A percentile compares a stretch with the other conserved stretches of the same genome.
phyloP scores from a whole-genome alignment of 2,113 vertebrate species.

The Axis porcinus region DNA sequence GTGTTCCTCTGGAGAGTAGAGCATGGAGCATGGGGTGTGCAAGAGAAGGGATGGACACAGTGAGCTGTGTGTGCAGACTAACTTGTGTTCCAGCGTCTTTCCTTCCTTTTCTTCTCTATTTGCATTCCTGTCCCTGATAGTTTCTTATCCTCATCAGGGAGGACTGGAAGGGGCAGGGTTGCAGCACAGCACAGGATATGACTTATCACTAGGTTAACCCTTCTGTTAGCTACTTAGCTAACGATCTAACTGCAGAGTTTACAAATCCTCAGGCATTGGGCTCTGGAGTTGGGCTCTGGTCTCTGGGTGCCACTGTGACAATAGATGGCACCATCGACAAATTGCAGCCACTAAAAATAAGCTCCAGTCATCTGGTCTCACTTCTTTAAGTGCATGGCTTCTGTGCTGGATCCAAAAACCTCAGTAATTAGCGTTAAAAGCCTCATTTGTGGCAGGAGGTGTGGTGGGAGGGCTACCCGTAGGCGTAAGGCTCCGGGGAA shows the following conservation, averaged over 20 bases:
- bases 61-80: neutral
- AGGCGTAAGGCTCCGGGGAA: constrained; percentile 47
- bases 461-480: constrained; percentile 60
- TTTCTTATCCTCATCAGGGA: neutral
- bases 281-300: neutral
- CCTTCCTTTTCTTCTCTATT: neutral
- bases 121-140: neutral
- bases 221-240: neutral
- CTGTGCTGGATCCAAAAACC: neutral
- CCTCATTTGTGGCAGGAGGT: constrained; percentile 50
- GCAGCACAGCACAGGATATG: fast-evolving
- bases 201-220: neutral
- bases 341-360: constrained; percentile 53
- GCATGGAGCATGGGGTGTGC: fast-evolving
- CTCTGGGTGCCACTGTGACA: neutral
- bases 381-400: constrained; percentile 27
- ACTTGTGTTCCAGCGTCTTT: too few species aligned
- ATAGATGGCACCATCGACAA: neutral
- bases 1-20: neutral
- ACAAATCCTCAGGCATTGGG: neutral
- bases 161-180: neutral
- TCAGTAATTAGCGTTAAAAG: constrained; percentile 61
- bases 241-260: neutral
- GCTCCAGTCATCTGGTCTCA: constrained; percentile 44
- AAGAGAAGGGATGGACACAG: fast-evolving